A percentile compares a stretch with the other conserved stretches of the same genome.
Evolutionary conservation across 2,113 vertebrate species (phyloP).

Genomic region (Oreochromis aureus): DNA sequence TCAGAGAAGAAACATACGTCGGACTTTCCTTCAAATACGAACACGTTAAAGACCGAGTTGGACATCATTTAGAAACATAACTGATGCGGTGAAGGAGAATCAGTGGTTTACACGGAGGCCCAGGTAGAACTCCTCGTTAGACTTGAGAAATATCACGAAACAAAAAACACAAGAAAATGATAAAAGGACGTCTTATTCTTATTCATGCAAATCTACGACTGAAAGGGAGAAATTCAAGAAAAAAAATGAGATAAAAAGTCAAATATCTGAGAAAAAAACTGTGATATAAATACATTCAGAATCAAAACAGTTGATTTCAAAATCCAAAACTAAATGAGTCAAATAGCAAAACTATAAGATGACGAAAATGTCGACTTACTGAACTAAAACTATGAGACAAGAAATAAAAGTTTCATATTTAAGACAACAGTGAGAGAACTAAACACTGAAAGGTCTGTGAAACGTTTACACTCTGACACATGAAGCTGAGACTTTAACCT

Average conservation of each 20-base stretch:
- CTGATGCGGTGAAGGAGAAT: background rate
- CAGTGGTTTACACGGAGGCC: background rate
- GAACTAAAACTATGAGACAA: background rate
- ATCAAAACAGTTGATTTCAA: background rate
- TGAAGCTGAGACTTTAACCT: background rate
- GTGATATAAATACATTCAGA: background rate
- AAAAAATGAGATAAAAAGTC: background rate
- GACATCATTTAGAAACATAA: background rate
- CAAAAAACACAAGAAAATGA: background rate
- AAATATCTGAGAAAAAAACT: background rate
- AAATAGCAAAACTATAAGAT: background rate
- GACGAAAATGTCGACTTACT: background rate
- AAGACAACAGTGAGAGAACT: accelerated
- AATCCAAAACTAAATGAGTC: background rate
- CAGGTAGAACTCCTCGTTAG: background rate
- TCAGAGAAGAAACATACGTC: background rate
- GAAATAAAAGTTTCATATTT: background rate
- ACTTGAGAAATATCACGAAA: background rate
- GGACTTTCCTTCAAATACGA: background rate
- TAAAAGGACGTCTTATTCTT: background rate
- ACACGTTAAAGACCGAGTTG: background rate
- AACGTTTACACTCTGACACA: background rate
- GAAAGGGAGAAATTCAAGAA: background rate
- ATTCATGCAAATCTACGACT: background rate
- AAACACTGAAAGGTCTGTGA: background rate